Evolutionary conservation across 2,797 vertebrate species (phyloP), one percentile per base, ranked within the genome.

Genomic region (Phalanger gymnotis): DNA sequence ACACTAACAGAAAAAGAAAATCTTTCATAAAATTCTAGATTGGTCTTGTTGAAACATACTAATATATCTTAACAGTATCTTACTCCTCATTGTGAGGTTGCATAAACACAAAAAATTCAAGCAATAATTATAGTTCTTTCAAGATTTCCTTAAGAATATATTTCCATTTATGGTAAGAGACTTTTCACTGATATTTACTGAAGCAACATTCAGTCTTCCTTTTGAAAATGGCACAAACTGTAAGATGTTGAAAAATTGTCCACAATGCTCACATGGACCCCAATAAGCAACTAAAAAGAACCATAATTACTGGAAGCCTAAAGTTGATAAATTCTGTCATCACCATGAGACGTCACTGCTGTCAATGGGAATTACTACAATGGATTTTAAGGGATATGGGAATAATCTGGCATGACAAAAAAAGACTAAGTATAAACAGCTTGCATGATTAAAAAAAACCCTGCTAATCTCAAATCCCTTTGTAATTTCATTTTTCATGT

Each of bases 381-480:
- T 95, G 73, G 94, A 92, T 96, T 95, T 97, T 94, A 96, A 97
- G 96, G 95, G 98, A 96, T 89, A 94, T 91, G 90, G 94, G 96
- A 96, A 92, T 94, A 96, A 61, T 96, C 97, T 98, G 97, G 95
- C 96, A 98, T 97, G 95, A 97, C 96, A 97, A 94, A 97, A 97
- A 95, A 94, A 97, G 66, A 87, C 73, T 87, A 66, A 40, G 95
- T 98, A 98, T 97, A 97, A 98, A 98, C 97, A 98, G 97, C 56
- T 92, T 3, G 34, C 54, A 97, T 98, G 98, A 96, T 96, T 96
- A 98, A 97, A 97, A 97, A 58, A 81, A 81, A 34, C 61, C 95
- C 98, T 98, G 95, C 87, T 98, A 97, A 98, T 98, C 98, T 98
- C 96, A 97, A 98, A 95, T 97, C 95, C 96, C 96, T 98, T 96